Conservation (phyloP, 2,888 invertebrate species). For the Proisotoma minuta region DNA sequence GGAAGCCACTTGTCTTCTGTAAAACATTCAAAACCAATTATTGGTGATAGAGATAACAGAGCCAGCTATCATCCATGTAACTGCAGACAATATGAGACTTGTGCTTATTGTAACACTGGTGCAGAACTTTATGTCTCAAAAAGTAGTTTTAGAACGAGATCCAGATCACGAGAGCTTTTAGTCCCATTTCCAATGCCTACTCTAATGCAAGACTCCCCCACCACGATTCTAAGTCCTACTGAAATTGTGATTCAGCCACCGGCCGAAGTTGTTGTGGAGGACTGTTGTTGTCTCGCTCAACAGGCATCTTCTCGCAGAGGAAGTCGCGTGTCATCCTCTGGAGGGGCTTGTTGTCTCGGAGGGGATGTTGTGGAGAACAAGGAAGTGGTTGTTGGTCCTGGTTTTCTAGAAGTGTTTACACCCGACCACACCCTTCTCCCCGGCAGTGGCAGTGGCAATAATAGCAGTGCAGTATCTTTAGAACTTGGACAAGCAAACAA, state of each 20-base stretch:
- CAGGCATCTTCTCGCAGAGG: neutral
- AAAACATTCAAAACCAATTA: neutral
- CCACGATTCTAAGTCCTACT: neutral
- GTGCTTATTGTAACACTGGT: neutral
- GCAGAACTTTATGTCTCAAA: neutral
- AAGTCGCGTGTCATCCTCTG: neutral
- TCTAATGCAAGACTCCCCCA: neutral
- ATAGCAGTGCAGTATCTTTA: neutral
- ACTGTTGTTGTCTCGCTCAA: neutral
- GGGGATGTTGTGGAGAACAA: neutral
- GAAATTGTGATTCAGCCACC: conserved; percentile 12
- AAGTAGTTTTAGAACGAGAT: neutral
- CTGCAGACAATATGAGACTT: neutral
- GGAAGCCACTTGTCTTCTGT: neutral
- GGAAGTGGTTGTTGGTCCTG: neutral
- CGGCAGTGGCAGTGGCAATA: neutral
- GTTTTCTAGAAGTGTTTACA: neutral
- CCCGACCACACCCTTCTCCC: neutral
- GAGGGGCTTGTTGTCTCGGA: neutral
- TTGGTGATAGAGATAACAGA: neutral
- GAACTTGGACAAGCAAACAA: neutral
- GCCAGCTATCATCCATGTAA: neutral
- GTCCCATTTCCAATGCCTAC: neutral
- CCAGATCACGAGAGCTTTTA: neutral
- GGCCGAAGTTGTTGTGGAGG: neutral